phyloP scores from a whole-genome alignment of 2,888 invertebrate species.

The Platycheirus rosarum region DNA sequence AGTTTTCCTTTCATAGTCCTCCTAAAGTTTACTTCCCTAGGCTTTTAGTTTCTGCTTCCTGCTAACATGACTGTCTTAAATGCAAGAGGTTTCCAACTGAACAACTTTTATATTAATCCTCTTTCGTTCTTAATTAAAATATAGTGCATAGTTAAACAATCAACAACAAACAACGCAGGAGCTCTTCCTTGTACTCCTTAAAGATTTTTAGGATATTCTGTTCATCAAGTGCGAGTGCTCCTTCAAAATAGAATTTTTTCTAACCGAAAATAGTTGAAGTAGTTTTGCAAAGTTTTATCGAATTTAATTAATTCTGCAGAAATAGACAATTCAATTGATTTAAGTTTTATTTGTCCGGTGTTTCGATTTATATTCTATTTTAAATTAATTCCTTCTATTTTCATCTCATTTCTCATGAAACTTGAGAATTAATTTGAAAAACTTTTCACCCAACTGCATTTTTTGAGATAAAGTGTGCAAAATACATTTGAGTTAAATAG shows the following conservation, averaged over 20 bases:
- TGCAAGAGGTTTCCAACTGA: neutral
- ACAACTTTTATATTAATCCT: slow-evolving; percentile 38
- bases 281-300: slow-evolving; percentile 8
- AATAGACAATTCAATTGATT: slow-evolving; percentile 18
- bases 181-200: neutral
- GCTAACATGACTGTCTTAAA: neutral
- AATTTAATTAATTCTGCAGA: slow-evolving; percentile 21
- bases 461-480: neutral
- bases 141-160: slow-evolving; percentile 19
- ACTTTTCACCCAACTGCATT: neutral
- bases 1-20: neutral
- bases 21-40: neutral
- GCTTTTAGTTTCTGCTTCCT: neutral
- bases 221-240: neutral
- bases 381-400: neutral
- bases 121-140: slow-evolving; percentile 25
- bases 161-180: slow-evolving; percentile 4
- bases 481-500: too few species aligned
- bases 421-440: neutral
- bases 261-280: slow-evolving; percentile 12
- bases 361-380: neutral
- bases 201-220: neutral
- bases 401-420: neutral
- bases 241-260: neutral
- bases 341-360: slow-evolving; percentile 4